phyloP scores from a whole-genome alignment of 1,140 invertebrate genomes.

The Hesperophylax magnus region DNA sequence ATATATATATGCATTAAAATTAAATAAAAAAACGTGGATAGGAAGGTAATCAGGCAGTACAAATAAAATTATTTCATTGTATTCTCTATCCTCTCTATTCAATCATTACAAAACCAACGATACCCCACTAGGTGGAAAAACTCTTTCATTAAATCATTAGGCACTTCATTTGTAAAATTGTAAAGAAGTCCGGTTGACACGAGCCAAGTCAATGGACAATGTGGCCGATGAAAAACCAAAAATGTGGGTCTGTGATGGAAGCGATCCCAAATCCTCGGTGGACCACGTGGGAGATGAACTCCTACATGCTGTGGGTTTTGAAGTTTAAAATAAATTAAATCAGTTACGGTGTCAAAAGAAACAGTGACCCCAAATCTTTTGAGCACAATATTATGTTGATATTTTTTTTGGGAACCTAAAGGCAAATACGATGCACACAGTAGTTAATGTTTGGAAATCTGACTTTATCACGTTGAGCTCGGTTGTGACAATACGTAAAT shows the following conservation, averaged over 20 bases:
- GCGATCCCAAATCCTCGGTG: background rate
- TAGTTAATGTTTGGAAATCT: no score
- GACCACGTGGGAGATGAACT: conserved; percentile 26
- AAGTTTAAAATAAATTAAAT: conserved; percentile 55
- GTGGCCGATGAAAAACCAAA: conserved; percentile 30
- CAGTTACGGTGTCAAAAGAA: conserved; percentile 57
- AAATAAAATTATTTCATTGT: no score
- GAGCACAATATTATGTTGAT: no score
- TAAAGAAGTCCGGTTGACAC: conserved; percentile 19
- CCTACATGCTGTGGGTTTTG: conserved; percentile 1
- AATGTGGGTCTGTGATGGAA: conserved; percentile 10
- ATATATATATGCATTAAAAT: no score
- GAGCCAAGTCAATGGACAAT: conserved; percentile 6
- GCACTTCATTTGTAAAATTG: background rate
- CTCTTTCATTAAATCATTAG: background rate
- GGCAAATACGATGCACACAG: no score
- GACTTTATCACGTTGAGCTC: no score
- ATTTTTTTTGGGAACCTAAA: no score
- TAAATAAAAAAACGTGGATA: no score
- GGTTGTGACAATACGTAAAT: no score
- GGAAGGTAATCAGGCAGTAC: no score
- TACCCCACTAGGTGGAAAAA: background rate
- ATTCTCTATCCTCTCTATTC: no score
- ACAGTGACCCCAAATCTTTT: conserved; percentile 59
- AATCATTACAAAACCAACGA: background rate